Evolutionary conservation across 2,113 vertebrate species (phyloP), one percentile per base, ranked within the genome.

Genomic region (Melanocharis versteri): DNA sequence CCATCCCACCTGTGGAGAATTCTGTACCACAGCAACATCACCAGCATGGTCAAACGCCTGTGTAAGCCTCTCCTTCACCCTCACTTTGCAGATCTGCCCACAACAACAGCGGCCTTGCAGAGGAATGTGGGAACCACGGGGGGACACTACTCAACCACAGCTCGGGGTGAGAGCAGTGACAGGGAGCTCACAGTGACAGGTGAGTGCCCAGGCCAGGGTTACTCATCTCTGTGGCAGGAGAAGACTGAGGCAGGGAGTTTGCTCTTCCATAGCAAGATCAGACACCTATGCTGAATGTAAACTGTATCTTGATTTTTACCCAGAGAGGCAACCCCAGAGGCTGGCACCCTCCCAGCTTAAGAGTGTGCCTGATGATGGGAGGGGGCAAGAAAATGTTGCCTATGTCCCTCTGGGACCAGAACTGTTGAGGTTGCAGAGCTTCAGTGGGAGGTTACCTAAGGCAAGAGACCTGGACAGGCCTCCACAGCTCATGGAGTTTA

Each of bases 51-150:
- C 42, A 37, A 16, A 26, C 5, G 26, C n/a, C 39, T 3, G 33
- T 7, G 15, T 40, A 3, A 90, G 20, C 37, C 22, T 45, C 23
- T 66, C 5, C 64, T 22, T 62, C 2, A 0, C 9, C 15, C 42
- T 81, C 30, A 4, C 47, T 20, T 81, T 82, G 37, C 83, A 93
- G 93, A 19, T 51, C 33, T 45, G 48, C 26, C 44, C 28, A 24
- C n/a, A 13, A 60, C 82, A 33, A 45, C 62, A 10, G 37, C 1
- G 0, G 5, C 65, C 28, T 16, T 19, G 35, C 1, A 0, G 47
- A 65, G 8, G 7, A 44, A 31, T 8, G 45, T 7, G n/a, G 56
- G 30, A 57, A 60, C n/a, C 60, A 14, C 6, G 0, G 14, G 12
- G 31, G 30, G 13, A 37, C 7, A 26, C 8, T 10, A 6, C 15